Evolutionary conservation across 2,797 vertebrate genomes (phyloP), one percentile per base, ranked within the genome.

Genomic region (Danio aesculapii): DNA sequence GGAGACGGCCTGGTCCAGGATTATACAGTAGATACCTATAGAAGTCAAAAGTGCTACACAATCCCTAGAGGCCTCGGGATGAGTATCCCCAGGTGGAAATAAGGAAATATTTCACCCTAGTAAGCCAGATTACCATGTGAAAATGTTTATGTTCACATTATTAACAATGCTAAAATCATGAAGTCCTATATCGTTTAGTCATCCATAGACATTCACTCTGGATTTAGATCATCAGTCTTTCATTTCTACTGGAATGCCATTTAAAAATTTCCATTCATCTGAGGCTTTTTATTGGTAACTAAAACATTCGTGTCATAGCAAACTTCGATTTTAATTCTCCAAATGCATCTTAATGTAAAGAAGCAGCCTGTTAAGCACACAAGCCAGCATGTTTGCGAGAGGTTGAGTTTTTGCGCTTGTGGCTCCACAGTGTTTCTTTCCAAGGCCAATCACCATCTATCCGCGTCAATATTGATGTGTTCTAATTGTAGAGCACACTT

Each of bases 401-500:
- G 72, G 17, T 47, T 19, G 4, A 17, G 41, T 30, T 77, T 76
- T 52, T 71, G 52, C 58, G 12, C 61, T 61, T 61, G 19, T 77
- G 61, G 78, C 71, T 47, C 47, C 62, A 21, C 41, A 21, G 53
- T 77, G 41, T 44, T 66, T 44, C 55, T 52, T 73, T 73, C 63
- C 69, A 77, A 63, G 50, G 78, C 76, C 74, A 66, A 61, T 76
- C 57, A 62, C 47, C 19, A 67, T 83, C 82, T 77, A 75, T 84
- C 69, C 77, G 79, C 16, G 6, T 82, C 21, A 49, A 67, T 67
- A 77, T 81, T 72, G 82, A 84, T 57, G 55, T 69, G 66, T 21
- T 62, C 82, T 81, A 83, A 85, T 85, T 84, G 79, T 78, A 63
- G 67, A 75, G 50, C 73, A 75, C 77, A 67, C 39, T 46, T 81